Evolutionary conservation across 1,140 invertebrate species (phyloP), one percentile per base, ranked within the genome.

Genomic region (Pseudoatta argentina): DNA sequence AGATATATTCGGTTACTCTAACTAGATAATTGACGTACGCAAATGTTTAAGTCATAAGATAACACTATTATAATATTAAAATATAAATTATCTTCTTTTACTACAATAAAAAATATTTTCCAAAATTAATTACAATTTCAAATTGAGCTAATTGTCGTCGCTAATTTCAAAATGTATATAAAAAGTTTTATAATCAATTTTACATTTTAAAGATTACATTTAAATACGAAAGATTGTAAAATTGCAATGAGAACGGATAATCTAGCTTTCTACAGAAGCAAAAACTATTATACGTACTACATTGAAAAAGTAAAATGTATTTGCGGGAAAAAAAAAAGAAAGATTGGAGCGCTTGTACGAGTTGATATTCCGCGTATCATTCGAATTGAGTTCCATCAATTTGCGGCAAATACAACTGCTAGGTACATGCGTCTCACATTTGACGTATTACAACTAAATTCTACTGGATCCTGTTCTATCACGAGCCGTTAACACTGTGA

Each of bases 321-420:
- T 51, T 18, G 16, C 18, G 21, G 21, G 44, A 27, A 53, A n/a
- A 44, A 44, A 44, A 27, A 14, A 71, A 14, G 55, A 57, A 16
- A 16, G 14, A 51, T 51, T 18, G 48, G 14, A 30, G 14, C 14
- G 7, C 12, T 72, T 53, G 48, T 34, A 59, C 10, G 14, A 0
- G 7, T 67, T 34, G 64, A 44, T 59, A 44, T 59, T 27, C 14
- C 24, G 18, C 18, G 67, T 69, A 55, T 59, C 30, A 30, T 77
- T 27, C 48, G 55, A 59, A 89, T 87, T 66, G 66, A 81, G 85
- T 44, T 75, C 66, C 51, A 85, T 83, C 85, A 85, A 89, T 89
- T 89, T 87, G 55, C 12, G 55, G 57, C 73, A 30, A 61, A 78
- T 61, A 51, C 67, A 59, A 21, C 16, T 24, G 34, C n/a, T 59